Evolutionary conservation across 1,140 invertebrate species (phyloP).

Genomic region (Eriosoma lanigerum): DNA sequence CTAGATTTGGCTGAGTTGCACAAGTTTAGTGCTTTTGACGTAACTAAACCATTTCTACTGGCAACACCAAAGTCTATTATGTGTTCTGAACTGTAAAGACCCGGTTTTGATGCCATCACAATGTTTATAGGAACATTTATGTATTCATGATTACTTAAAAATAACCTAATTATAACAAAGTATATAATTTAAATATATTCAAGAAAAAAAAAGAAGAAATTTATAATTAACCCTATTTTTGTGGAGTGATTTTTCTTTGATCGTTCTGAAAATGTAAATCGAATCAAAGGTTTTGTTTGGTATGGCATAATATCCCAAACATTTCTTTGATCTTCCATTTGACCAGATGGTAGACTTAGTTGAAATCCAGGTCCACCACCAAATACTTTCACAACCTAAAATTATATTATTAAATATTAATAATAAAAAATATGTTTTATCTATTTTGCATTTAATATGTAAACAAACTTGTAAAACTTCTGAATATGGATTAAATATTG

Average conservation of each 20-base stretch:
- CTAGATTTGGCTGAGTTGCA: slow-evolving; percentile 46
- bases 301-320: slow-evolving; percentile 49
- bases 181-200: background rate
- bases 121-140: slow-evolving; percentile 47
- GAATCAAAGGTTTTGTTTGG: slow-evolving; percentile 37
- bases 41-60: slow-evolving; percentile 46
- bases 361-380: slow-evolving; percentile 40
- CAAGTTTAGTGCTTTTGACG: slow-evolving; percentile 38
- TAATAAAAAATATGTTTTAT: background rate
- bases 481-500: slow-evolving; percentile 46
- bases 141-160: slow-evolving; percentile 43
- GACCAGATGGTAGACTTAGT: slow-evolving; percentile 22
- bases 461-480: slow-evolving; percentile 26
- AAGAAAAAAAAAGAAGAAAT: background rate
- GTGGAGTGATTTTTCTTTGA: slow-evolving; percentile 47
- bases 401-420: background rate
- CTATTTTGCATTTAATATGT: background rate
- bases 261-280: slow-evolving; percentile 41
- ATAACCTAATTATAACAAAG: background rate
- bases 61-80: slow-evolving; percentile 45
- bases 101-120: slow-evolving; percentile 44
- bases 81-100: slow-evolving; percentile 44
- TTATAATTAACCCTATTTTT: slow-evolving; percentile 30
- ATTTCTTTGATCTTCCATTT: slow-evolving; percentile 50
- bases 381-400: slow-evolving; percentile 46